Evolutionary conservation across 2,888 invertebrate genomes (phyloP).

Genomic region (Drosophila aldrichi): DNA sequence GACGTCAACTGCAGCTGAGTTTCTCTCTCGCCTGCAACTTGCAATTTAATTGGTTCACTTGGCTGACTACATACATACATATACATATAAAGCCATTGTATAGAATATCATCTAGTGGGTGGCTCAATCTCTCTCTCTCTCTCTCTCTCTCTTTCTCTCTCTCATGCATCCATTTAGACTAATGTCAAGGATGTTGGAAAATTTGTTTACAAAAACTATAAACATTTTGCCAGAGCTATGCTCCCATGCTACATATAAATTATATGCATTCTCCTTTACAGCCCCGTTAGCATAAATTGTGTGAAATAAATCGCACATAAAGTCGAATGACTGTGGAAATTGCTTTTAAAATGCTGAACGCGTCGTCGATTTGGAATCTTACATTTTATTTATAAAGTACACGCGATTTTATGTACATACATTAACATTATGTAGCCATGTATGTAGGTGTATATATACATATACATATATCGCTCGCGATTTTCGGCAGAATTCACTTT

Average conservation of each 20-base stretch:
- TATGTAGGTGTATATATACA: slow-evolving; percentile 18
- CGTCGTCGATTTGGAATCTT: slow-evolving; percentile 35
- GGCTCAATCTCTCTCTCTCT: neutral
- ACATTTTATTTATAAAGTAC: slow-evolving; percentile 59
- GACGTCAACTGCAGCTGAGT: slow-evolving; percentile 9
- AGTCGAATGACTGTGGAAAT: slow-evolving; percentile 49
- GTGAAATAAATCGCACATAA: slow-evolving; percentile 39
- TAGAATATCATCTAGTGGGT: slow-evolving; percentile 2
- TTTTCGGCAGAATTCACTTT: slow-evolving; percentile 36
- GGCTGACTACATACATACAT: slow-evolving; percentile 25
- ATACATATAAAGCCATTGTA: slow-evolving; percentile 3
- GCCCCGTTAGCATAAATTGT: slow-evolving; percentile 57
- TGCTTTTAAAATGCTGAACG: slow-evolving; percentile 55
- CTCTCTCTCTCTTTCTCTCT: neutral
- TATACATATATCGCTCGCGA: slow-evolving; percentile 9
- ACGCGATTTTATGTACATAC: slow-evolving; percentile 53
- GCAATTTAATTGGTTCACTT: slow-evolving; percentile 73
- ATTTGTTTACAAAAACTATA: slow-evolving; percentile 8
- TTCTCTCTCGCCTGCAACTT: slow-evolving; percentile 40
- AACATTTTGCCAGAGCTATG: neutral
- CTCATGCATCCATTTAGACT: neutral
- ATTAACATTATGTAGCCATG: slow-evolving; percentile 28
- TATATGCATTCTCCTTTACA: slow-evolving; percentile 12
- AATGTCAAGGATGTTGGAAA: slow-evolving; percentile 54
- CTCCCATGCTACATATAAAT: neutral